Percentiles rank a stretch among this genome's conserved stretches.
These are phyloP conservation scores for Lucinisca nassula DNA, from an alignment of 2,888 invertebrate genomes.

Conservation along the genomic window DNA sequence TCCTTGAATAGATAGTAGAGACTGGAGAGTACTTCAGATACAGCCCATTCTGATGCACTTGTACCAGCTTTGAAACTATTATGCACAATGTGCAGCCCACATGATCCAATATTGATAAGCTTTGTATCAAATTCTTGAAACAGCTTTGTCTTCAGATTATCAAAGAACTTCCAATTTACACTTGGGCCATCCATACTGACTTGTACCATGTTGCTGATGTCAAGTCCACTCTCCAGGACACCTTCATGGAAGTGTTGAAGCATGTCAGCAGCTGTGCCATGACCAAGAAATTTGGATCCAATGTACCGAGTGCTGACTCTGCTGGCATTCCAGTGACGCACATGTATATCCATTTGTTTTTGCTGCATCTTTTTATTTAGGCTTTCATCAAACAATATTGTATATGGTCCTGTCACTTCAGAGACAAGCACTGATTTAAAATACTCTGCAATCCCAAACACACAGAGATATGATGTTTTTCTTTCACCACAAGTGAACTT, in stretches of 20 bases:
- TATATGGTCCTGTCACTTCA: no score
- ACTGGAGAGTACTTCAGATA: constrained; percentile 72
- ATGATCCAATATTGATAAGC: constrained; percentile 68
- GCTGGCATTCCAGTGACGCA: background rate
- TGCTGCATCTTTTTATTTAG: no score
- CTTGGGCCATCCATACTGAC: constrained; percentile 63
- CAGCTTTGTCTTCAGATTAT: constrained; percentile 32
- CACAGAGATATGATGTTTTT: no score
- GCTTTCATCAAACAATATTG: no score
- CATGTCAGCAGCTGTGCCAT: constrained; percentile 55
- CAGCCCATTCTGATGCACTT: constrained; percentile 49
- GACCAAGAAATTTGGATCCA: constrained; percentile 41
- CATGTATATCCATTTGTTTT: no score
- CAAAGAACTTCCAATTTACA: constrained; percentile 58
- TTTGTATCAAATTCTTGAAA: constrained; percentile 19
- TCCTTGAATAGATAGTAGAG: constrained; percentile 82
- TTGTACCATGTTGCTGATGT: constrained; percentile 37
- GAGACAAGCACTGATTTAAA: no score
- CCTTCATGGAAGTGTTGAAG: constrained; percentile 22
- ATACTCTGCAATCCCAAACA: no score
- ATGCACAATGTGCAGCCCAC: constrained; percentile 72
- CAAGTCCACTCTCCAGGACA: constrained; percentile 25
- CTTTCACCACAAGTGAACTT: no score
- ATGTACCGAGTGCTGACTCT: constrained; percentile 10
- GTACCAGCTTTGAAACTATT: constrained; percentile 66